Conservation (phyloP, 2,888 invertebrate species). For the Himalopsyche kuldschensis region DNA sequence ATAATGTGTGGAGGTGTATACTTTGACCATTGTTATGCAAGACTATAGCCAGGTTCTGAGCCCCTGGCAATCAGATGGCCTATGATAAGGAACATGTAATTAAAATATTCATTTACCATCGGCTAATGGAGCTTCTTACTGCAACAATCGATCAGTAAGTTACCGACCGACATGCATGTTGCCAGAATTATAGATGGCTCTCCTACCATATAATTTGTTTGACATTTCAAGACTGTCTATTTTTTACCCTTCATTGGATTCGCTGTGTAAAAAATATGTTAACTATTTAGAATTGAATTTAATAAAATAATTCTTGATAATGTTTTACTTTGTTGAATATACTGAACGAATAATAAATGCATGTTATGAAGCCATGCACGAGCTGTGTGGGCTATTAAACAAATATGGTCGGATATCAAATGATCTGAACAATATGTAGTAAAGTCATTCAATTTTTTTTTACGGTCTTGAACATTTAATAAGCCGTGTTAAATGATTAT, state of each 20-base stretch:
- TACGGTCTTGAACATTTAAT: no score
- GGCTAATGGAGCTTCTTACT: background rate
- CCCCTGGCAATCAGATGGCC: background rate
- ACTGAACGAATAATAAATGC: no score
- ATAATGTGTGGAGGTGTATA: background rate
- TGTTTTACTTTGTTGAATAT: no score
- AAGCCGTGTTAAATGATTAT: no score
- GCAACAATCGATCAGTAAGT: background rate
- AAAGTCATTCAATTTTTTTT: no score
- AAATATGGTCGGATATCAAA: no score
- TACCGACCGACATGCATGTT: background rate
- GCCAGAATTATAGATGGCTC: background rate
- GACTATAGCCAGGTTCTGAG: background rate
- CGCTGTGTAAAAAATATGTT: background rate
- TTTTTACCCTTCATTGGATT: background rate
- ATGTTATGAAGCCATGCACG: no score
- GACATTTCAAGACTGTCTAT: background rate
- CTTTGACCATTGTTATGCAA: background rate
- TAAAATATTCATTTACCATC: slow-evolving; percentile 1
- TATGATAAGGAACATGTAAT: slow-evolving; percentile 1
- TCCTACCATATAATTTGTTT: background rate
- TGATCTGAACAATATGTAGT: no score
- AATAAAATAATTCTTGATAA: no score
- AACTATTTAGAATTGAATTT: background rate
- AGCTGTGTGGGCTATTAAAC: no score